Evolutionary conservation across 2,113 vertebrate genomes (phyloP), one percentile per base, ranked within the genome.

Genomic region (Misgurnus mizolepis): DNA sequence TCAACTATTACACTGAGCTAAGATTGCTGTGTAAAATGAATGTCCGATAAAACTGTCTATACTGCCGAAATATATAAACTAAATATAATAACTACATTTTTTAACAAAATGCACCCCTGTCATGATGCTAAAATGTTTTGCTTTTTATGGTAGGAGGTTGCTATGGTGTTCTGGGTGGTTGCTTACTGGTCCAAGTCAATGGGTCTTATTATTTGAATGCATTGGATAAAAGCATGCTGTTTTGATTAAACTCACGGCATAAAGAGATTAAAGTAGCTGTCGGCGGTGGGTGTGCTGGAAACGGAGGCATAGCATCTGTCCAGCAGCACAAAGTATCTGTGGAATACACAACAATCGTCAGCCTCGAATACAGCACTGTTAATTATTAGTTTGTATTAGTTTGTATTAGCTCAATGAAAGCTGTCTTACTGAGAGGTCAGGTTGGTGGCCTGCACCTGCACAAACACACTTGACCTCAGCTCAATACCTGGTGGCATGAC

Each of bases 291-390:
- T 17, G 76, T 55, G 14, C 64, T 85, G 76, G 89, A 90, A 7
- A 86, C 79, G 10, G 92, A 90, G 43, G 92, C 90, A 45, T 89
- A 93, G 81, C 92, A 93, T 68, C 89, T 85, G 80, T 93, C 92
- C 87, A 93, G 78, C 40, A 92, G 85, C 15, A 93, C 86, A 7
- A 89, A 79, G 78, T 93, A 93, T 81, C 91, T 93, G 34, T 75
- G 40, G 72, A 76, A 79, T 14, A 66, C 45, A 41, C 18, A 65
- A 41, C 15, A 65, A 11, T 40, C 0, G 15, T 61, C 2, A 41
- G 65, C 17, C 11, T 53, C 27, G 53, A 58, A 14, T 11, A 3
- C 45, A 55, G 12, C 22, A 62, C 6, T 18, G 1, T 11, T 50
- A 3, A 1, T 62, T 49, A 27, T 64, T 22, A 22, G 22, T 22